These are phyloP conservation scores for Nemopilema nomurai DNA, from an alignment of 30 jellyfish, hydroid and myxozoan genomes.

Conservation along the genomic window DNA sequence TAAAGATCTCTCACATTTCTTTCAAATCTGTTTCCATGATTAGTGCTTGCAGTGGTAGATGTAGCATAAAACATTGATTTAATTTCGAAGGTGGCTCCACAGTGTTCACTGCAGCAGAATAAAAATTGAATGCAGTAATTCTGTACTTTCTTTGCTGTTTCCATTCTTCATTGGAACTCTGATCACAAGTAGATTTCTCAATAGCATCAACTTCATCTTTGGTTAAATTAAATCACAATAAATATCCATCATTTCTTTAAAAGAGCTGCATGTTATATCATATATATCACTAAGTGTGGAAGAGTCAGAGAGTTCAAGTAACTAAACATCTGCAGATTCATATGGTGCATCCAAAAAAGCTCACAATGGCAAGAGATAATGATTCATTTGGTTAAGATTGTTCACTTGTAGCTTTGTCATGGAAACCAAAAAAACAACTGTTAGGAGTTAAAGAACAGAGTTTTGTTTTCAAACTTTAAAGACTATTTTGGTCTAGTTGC, in stretches of 20 bases:
- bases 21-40: slow-evolving; percentile 31
- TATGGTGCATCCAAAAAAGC: not conserved
- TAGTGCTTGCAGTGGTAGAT: slow-evolving; percentile 15
- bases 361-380: not conserved
- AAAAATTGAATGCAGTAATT: slow-evolving; percentile 29
- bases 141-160: slow-evolving; percentile 1
- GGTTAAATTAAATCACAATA: not conserved
- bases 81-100: slow-evolving; percentile 32
- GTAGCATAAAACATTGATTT: slow-evolving; percentile 13
- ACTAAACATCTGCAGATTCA: not conserved
- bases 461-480: not conserved
- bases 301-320: not conserved
- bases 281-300: slow-evolving; percentile 7
- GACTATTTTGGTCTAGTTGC: not conserved
- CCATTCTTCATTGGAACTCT: not conserved
- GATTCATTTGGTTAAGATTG: not conserved
- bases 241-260: slow-evolving; percentile 18
- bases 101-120: slow-evolving; percentile 35
- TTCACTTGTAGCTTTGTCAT: not conserved
- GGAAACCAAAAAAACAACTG: slow-evolving; percentile 1
- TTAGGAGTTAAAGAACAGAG: not conserved
- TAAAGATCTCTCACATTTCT: not conserved
- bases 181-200: slow-evolving; percentile 5
- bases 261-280: slow-evolving; percentile 8
- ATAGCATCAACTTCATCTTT: not conserved